phyloP scores from a whole-genome alignment of 2,888 invertebrate species.

The Acronicta aceris region DNA sequence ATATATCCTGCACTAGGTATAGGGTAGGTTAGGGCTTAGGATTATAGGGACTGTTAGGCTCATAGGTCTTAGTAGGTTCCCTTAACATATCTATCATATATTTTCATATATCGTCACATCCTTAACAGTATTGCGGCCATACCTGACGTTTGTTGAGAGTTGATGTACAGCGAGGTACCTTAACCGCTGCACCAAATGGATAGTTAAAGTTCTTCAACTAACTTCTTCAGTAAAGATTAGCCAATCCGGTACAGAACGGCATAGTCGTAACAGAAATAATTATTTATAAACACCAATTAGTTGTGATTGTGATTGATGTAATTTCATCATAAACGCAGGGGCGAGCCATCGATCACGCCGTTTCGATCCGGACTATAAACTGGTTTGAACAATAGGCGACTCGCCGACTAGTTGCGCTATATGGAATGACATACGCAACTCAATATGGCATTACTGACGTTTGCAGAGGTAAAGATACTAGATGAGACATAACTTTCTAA shows the following conservation, averaged over 20 bases:
- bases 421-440: conserved; percentile 56
- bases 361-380: conserved; percentile 39
- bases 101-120: too few species aligned
- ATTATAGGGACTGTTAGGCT: too few species aligned
- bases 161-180: too few species aligned
- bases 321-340: conserved; percentile 34
- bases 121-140: too few species aligned
- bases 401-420: conserved; percentile 53
- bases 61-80: too few species aligned
- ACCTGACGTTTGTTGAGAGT: too few species aligned
- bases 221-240: not conserved
- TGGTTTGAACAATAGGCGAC: conserved; percentile 62
- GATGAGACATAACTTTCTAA: conserved; percentile 33
- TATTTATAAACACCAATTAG: conserved; percentile 9
- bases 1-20: too few species aligned
- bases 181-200: too few species aligned
- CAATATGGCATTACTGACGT: conserved; percentile 33
- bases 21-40: too few species aligned
- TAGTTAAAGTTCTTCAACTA: too few species aligned
- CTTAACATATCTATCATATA: too few species aligned
- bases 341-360: conserved; percentile 40
- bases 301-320: conserved; percentile 22
- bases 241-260: not conserved
- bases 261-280: not conserved
- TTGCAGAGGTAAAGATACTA: conserved; percentile 17